These are phyloP conservation scores for Sphaeridia pumilis DNA, from an alignment of 2,888 invertebrate species.

Conservation along the genomic window DNA sequence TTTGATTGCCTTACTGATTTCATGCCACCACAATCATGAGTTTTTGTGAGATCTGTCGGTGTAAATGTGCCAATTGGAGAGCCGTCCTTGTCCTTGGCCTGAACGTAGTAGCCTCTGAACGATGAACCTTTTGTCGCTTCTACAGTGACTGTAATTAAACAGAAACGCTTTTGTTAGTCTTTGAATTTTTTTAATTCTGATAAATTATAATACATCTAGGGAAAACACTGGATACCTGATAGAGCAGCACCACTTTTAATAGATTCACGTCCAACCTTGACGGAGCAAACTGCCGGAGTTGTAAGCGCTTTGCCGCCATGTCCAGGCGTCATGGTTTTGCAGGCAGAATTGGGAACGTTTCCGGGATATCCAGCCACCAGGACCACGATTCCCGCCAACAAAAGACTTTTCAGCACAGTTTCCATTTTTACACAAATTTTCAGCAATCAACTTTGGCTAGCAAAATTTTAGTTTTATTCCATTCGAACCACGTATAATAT, in stretches of 20 bases:
- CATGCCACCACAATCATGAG: conserved; percentile 26
- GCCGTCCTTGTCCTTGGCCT: conserved; percentile 19
- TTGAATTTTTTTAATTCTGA: too few relatives aligned
- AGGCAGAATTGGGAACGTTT: conserved; percentile 19
- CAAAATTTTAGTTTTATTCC: too few relatives aligned
- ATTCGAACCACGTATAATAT: too few relatives aligned
- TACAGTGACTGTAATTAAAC: too few relatives aligned
- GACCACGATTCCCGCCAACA: not conserved
- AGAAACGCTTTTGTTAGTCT: too few relatives aligned
- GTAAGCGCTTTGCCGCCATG: conserved; percentile 4
- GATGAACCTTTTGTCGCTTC: conserved; percentile 11
- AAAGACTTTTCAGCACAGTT: not conserved
- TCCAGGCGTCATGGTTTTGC: conserved; percentile 17
- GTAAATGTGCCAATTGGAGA: conserved; percentile 27
- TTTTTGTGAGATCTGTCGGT: conserved; percentile 20
- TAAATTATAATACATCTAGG: too few relatives aligned
- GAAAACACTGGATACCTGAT: too few relatives aligned
- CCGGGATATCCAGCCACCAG: conserved; percentile 15
- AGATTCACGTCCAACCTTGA: not conserved
- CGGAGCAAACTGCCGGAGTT: not conserved
- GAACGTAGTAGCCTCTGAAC: conserved; percentile 26
- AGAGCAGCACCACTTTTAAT: not conserved
- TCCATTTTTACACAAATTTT: too few relatives aligned
- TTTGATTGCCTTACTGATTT: conserved; percentile 15
- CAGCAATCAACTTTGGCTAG: too few relatives aligned